phyloP scores from a whole-genome alignment of 1,140 invertebrate genomes.

The Drosophila persimilis region DNA sequence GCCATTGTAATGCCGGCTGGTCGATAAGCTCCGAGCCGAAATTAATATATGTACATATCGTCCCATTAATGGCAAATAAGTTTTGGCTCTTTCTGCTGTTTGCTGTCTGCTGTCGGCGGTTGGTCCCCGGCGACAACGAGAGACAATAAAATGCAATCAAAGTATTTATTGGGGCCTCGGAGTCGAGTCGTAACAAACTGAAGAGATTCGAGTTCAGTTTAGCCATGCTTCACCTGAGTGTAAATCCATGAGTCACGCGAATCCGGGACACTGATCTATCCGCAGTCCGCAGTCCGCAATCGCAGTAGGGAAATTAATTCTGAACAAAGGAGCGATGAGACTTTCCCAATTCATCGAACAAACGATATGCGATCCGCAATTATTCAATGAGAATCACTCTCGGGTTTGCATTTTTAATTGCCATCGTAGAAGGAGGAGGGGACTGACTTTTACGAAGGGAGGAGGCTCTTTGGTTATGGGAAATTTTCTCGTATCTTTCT shows the following conservation, averaged over 20 bases:
- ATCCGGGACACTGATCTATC: background rate
- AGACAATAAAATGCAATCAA: slow-evolving; percentile 56
- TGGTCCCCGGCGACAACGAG: slow-evolving; percentile 24
- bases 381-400: slow-evolving; percentile 3
- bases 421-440: background rate
- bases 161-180: slow-evolving; percentile 37
- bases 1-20: slow-evolving; percentile 40
- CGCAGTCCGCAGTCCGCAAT: background rate
- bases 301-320: slow-evolving; percentile 8
- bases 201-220: slow-evolving; percentile 16
- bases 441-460: too few species aligned
- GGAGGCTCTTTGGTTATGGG: too few species aligned
- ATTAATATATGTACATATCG: slow-evolving; percentile 34
- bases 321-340: slow-evolving; percentile 7
- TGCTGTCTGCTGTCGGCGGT: slow-evolving; percentile 21
- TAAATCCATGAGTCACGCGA: slow-evolving; percentile 11
- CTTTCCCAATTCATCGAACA: slow-evolving; percentile 29
- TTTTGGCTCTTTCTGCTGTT: slow-evolving; percentile 29
- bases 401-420: slow-evolving; percentile 12
- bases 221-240: slow-evolving; percentile 5
- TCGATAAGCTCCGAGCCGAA: slow-evolving; percentile 32
- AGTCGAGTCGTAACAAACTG: slow-evolving; percentile 14
- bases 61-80: slow-evolving; percentile 36
- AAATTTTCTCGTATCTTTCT: too few species aligned
- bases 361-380: slow-evolving; percentile 9